Conservation (phyloP, 2,797 vertebrate species). For the Peromyscus eremicus region DNA sequence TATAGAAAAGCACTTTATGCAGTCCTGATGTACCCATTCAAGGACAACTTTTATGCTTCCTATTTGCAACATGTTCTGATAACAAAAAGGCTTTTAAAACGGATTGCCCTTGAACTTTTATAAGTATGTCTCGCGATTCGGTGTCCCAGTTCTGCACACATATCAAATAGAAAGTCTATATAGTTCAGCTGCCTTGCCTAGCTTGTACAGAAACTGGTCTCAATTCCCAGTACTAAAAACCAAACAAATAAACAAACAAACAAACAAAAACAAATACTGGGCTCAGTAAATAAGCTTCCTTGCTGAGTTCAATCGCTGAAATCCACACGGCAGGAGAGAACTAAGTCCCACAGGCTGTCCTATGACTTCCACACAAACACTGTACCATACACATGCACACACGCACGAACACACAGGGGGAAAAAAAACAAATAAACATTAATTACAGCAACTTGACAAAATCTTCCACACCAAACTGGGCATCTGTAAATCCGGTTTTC, state of each 20-base stretch:
- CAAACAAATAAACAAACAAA: background rate
- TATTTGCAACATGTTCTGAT: constrained; percentile 76
- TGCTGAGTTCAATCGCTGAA: background rate
- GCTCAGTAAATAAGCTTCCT: background rate
- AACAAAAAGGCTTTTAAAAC: constrained; percentile 69
- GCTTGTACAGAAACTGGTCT: background rate
- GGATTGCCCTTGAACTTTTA: constrained; percentile 76
- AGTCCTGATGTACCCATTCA: constrained; percentile 68
- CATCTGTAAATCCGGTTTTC: constrained; percentile 76
- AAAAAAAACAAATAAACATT: constrained; percentile 67
- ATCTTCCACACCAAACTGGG: constrained; percentile 68
- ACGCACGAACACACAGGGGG: background rate
- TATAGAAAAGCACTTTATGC: constrained; percentile 67
- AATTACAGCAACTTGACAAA: constrained; percentile 80
- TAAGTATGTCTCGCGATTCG: constrained; percentile 58
- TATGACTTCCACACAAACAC: background rate
- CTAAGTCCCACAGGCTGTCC: too few species aligned
- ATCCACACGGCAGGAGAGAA: background rate
- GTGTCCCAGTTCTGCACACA: constrained; percentile 59
- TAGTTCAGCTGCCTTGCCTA: background rate
- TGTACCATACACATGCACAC: too few species aligned
- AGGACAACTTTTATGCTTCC: constrained; percentile 71
- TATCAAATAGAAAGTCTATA: constrained; percentile 64
- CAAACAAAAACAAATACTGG: background rate
- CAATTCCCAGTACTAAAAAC: background rate